Evolutionary conservation across 2,113 vertebrate genomes (phyloP).

Genomic region (Pteronura brasiliensis): DNA sequence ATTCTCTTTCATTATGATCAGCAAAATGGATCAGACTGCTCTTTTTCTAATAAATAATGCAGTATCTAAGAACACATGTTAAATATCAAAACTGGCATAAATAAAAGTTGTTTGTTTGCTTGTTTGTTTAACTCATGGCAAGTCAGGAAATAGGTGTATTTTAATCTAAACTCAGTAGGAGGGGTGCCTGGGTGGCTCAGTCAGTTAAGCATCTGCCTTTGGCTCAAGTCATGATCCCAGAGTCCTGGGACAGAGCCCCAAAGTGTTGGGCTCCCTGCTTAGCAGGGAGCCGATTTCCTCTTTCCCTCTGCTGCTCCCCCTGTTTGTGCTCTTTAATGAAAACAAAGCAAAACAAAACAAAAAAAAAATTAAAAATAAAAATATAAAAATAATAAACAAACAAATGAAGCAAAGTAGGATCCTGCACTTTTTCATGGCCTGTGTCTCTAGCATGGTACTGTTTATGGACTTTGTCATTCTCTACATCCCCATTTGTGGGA

Average conservation of each 20-base stretch:
- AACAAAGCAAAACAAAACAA: too few species aligned
- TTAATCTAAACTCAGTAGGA: background rate
- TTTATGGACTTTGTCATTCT: rapidly evolving
- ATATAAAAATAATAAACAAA: background rate
- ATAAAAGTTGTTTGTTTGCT: background rate
- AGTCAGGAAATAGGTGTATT: background rate
- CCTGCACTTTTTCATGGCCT: rapidly evolving
- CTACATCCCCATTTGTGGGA: rapidly evolving
- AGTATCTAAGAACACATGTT: background rate
- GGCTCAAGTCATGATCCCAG: too few species aligned
- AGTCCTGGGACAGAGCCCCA: too few species aligned
- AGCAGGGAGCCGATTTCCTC: too few species aligned
- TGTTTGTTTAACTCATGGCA: background rate
- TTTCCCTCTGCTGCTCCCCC: too few species aligned
- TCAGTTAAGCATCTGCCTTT: too few species aligned
- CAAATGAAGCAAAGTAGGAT: too few species aligned
- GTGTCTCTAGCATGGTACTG: background rate
- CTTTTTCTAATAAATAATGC: background rate
- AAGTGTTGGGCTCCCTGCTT: too few species aligned
- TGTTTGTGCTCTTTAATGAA: too few species aligned
- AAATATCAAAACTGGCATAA: background rate
- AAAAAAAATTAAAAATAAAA: background rate
- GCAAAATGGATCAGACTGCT: background rate
- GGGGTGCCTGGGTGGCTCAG: too few species aligned
- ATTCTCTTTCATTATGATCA: background rate